Evolutionary conservation across 2,797 vertebrate genomes (phyloP), one percentile per base, ranked within the genome.

Genomic region (Crenuchus spilurus): DNA sequence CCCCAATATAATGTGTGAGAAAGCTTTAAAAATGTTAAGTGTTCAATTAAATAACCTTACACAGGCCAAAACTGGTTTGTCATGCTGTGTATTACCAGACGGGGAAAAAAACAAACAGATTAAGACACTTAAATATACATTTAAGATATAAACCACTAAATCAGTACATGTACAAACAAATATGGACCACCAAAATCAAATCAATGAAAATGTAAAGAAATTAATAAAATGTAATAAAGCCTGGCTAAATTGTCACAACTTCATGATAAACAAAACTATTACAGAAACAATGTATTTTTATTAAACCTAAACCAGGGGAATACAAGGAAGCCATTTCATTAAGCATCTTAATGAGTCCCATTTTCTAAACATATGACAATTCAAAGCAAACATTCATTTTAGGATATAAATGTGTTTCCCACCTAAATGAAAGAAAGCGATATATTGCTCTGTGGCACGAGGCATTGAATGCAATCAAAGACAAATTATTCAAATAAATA

Each of bases 371-470:
- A 76, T 67, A 71, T 49, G 33, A 70, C 61, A 52, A 81, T 83
- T 77, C 63, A 60, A 80, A 79, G 72, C 31, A 42, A 77, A 80
- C 83, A 78, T 63, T 80, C 14, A 70, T 76, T 72, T 74, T 18
- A 64, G 67, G 37, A 76, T 69, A 63, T 65, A 74, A 84, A 76
- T 48, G 70, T 73, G 65, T 79, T 84, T 76, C 70, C 70, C 62
- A 67, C 72, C 62, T 67, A 64, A 58, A 74, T 62, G 69, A 31
- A 67, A 66, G 37, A 64, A 61, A 48, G 39, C 44, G 16, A 55
- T 76, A 76, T 85, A 84, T 83, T 83, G 84, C 83, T 80, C 77
- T 80, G 84, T 81, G 80, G 70, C 83, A 78, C 72, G 78, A 78
- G 75, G 60, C 76, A 44, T 78, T 49, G 74, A 81, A 77, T 39